A percentile compares a stretch with the other conserved stretches of the same genome.
phyloP scores from a whole-genome alignment of 1,140 invertebrate genomes.

The Achroia grisella region DNA sequence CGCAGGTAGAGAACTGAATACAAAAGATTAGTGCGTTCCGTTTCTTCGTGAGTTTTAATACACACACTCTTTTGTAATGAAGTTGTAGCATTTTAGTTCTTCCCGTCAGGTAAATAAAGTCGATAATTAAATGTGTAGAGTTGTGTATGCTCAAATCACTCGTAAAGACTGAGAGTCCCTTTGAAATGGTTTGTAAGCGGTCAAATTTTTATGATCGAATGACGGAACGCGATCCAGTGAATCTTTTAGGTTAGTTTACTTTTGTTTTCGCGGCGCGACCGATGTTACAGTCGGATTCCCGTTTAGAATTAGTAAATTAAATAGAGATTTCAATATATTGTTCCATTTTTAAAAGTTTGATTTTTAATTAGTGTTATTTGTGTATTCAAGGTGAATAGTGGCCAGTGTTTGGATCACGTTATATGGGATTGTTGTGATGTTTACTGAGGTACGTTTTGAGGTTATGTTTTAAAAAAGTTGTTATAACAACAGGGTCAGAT shows the following conservation, averaged over 20 bases:
- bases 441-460: constrained; percentile 3
- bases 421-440: constrained; percentile 6
- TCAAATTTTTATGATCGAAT: constrained; percentile 59
- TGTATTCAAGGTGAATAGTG: neutral
- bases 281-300: constrained; percentile 21
- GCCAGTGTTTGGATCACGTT: constrained; percentile 17
- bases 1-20: constrained; percentile 63
- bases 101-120: no score
- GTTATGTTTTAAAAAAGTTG: constrained; percentile 3
- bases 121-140: no score
- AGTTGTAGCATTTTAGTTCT: no score
- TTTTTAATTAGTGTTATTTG: constrained; percentile 15
- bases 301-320: constrained; percentile 25
- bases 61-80: constrained; percentile 7
- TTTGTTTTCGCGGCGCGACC: constrained; percentile 25
- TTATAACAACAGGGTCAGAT: no score
- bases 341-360: constrained; percentile 12
- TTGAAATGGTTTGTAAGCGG: constrained; percentile 48
- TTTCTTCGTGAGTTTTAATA: constrained; percentile 17
- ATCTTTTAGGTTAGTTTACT: constrained; percentile 58
- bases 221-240: constrained; percentile 9
- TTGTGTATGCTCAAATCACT: no score
- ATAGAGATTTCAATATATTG: constrained; percentile 20
- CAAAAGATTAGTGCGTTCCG: constrained; percentile 50
- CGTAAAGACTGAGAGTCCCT: constrained; percentile 36